Evolutionary conservation across 2,888 invertebrate genomes (phyloP).

Genomic region (Spatulosminthurus flaviceps): DNA sequence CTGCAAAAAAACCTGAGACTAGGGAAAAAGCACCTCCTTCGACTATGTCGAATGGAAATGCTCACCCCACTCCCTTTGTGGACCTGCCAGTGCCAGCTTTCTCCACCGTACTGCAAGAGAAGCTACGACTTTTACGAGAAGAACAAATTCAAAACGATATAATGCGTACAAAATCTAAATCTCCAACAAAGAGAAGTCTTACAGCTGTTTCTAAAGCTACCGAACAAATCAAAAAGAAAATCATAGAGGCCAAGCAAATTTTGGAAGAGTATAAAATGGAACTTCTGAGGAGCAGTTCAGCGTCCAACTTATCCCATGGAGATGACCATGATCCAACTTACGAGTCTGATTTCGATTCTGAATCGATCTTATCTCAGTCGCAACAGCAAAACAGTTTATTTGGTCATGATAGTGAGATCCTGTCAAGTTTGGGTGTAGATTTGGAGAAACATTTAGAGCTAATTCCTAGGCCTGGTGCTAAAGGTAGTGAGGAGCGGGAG

Average conservation of each 20-base stretch:
- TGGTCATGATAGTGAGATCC: slow-evolving; percentile 15
- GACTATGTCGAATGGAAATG: background rate
- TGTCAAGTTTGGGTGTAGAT: background rate
- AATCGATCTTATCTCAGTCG: background rate
- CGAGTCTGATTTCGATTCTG: slow-evolving; percentile 42
- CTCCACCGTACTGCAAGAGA: slow-evolving; percentile 44
- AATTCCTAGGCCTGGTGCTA: background rate
- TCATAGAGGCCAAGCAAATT: slow-evolving; percentile 44
- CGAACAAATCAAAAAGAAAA: slow-evolving; percentile 44
- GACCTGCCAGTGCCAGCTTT: slow-evolving; percentile 43
- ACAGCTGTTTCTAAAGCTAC: slow-evolving; percentile 45
- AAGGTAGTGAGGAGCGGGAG: background rate
- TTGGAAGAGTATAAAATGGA: slow-evolving; percentile 45
- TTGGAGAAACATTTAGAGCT: background rate
- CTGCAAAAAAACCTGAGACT: no score
- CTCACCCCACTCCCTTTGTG: background rate
- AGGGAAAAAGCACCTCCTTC: background rate
- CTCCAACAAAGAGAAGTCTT: slow-evolving; percentile 27
- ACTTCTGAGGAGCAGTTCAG: slow-evolving; percentile 26
- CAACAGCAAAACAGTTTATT: slow-evolving; percentile 15
- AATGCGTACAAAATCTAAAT: background rate
- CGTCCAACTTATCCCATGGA: slow-evolving; percentile 15
- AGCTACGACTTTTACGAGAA: slow-evolving; percentile 27
- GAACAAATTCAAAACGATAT: background rate
- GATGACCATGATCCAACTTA: slow-evolving; percentile 32